Percentiles rank a stretch among this genome's conserved stretches.
Conservation (phyloP, 2,888 invertebrate genomes). For the Torymus auratus region DNA sequence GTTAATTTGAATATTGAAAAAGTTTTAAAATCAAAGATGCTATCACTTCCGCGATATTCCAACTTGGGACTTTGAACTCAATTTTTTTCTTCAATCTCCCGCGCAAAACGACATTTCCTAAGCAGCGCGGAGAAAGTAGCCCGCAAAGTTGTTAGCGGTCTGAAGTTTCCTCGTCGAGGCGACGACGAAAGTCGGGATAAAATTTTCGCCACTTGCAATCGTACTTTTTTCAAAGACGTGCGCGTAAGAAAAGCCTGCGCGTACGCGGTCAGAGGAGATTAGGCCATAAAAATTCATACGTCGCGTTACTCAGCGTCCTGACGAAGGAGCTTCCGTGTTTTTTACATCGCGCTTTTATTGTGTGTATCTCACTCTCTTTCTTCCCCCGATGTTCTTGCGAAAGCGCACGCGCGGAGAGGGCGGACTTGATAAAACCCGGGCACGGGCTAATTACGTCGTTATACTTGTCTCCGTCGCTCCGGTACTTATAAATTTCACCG, state of each 20-base stretch:
- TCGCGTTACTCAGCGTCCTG: constrained; percentile 58
- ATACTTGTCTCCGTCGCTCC: background rate
- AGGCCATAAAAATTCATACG: constrained; percentile 63
- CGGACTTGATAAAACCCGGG: constrained; percentile 46
- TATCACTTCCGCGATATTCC: too few species aligned
- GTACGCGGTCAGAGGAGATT: too few species aligned
- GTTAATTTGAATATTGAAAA: too few species aligned
- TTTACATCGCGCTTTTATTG: background rate
- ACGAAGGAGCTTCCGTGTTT: background rate
- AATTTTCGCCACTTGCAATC: constrained; percentile 5
- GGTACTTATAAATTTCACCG: constrained; percentile 12
- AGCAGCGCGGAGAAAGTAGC: background rate
- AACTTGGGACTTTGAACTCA: too few species aligned
- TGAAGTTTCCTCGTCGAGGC: constrained; percentile 21
- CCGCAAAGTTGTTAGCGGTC: too few species aligned
- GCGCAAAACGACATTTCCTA: background rate
- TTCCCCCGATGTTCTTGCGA: constrained; percentile 4
- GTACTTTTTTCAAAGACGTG: background rate
- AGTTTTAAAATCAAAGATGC: too few species aligned
- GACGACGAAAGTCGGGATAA: background rate
- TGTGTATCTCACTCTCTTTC: background rate
- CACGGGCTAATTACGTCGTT: constrained; percentile 46
- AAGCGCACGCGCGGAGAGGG: background rate
- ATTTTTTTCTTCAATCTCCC: too few species aligned
- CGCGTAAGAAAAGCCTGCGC: constrained; percentile 20